phyloP scores from a whole-genome alignment of 2,113 vertebrate species.

The Takifugu flavidus region DNA sequence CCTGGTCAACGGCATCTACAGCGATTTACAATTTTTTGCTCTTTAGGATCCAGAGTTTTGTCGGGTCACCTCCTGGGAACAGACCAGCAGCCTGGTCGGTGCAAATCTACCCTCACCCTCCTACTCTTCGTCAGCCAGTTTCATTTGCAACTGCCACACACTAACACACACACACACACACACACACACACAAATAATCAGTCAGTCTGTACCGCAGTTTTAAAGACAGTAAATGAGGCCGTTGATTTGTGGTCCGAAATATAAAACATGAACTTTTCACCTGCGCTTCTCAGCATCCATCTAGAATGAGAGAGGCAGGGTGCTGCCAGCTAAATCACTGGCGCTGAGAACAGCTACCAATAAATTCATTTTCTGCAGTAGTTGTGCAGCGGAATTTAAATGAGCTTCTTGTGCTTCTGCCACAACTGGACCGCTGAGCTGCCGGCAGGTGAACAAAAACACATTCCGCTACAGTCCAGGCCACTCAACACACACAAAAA shows the following conservation, averaged over 20 bases:
- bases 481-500: no score
- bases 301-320: no score
- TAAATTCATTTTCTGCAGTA: no score
- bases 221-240: background rate
- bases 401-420: background rate
- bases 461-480: no score
- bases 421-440: no score
- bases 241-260: no score
- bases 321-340: no score
- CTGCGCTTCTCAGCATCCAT: background rate
- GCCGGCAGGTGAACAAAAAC: no score
- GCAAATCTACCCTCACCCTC: slow-evolving; percentile 20
- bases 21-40: slow-evolving; percentile 3
- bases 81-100: slow-evolving; percentile 23
- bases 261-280: background rate
- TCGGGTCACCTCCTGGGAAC: slow-evolving; percentile 44
- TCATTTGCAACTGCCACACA: slow-evolving; percentile 36
- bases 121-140: slow-evolving; percentile 34
- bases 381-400: background rate
- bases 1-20: background rate
- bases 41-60: slow-evolving; percentile 37
- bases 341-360: background rate
- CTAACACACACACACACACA: slow-evolving; percentile 4
- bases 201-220: background rate
- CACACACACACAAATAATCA: background rate